phyloP scores from a whole-genome alignment of 2,113 vertebrate genomes.

The Pantherophis guttatus region DNA sequence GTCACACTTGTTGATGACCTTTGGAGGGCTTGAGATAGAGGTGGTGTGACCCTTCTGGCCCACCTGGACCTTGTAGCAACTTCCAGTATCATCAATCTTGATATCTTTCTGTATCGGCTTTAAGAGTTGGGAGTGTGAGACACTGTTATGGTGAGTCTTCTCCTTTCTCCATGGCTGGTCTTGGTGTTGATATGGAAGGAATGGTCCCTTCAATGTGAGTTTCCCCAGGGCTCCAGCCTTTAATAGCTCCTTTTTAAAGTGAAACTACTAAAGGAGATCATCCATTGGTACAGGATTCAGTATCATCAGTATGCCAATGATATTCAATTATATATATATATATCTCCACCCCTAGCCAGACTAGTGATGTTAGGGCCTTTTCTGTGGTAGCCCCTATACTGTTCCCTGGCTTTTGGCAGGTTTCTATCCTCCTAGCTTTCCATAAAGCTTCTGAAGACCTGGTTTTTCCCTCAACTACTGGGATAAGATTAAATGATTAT shows the following conservation, averaged over 20 bases:
- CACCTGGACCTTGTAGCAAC: neutral
- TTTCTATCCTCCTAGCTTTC: no score
- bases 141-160: neutral
- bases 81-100: neutral
- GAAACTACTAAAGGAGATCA: no score
- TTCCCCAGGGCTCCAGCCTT: no score
- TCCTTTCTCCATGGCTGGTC: neutral
- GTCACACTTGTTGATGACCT: neutral
- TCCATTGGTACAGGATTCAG: no score
- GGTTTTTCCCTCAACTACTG: neutral
- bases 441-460: neutral
- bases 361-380: no score
- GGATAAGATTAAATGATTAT: neutral
- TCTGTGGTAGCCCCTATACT: no score
- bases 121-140: neutral
- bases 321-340: no score
- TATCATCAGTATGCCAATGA: no score
- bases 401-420: no score
- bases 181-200: neutral
- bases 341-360: no score
- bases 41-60: neutral
- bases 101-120: neutral
- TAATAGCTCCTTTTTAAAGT: no score
- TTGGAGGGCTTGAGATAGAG: neutral
- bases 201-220: neutral